A percentile compares a stretch with the other conserved stretches of the same genome.
Conservation (phyloP, 2,888 invertebrate species). For the Tortrix viridana region DNA sequence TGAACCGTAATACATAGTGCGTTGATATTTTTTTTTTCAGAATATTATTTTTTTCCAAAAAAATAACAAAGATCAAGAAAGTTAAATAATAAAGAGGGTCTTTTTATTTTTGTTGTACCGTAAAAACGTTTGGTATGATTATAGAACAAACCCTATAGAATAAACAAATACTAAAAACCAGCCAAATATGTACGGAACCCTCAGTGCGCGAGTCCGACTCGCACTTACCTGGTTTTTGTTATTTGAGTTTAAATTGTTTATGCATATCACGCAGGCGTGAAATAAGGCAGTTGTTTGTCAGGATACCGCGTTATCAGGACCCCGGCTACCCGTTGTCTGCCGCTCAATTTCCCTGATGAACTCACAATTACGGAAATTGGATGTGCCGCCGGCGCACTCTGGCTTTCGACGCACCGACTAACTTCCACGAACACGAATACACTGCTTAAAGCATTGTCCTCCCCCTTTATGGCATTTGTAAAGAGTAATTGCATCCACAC, state of each 20-base stretch:
- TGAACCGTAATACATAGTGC: no score
- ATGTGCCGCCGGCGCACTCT: constrained; percentile 51
- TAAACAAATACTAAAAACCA: no score
- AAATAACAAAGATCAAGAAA: no score
- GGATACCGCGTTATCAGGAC: constrained; percentile 33
- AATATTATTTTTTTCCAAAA: no score
- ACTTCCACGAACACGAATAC: constrained; percentile 43
- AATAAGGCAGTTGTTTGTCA: constrained; percentile 51
- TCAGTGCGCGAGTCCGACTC: no score
- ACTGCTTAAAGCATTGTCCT: constrained; percentile 12
- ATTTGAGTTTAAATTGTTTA: neutral
- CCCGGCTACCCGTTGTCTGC: constrained; percentile 59
- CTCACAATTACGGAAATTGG: constrained; percentile 80
- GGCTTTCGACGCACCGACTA: constrained; percentile 39
- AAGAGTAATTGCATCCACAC: neutral
- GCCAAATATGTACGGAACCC: no score
- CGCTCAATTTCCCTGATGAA: constrained; percentile 81
- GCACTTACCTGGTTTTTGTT: no score
- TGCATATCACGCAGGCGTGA: constrained; percentile 40
- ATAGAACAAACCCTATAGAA: no score
- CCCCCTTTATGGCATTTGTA: neutral
- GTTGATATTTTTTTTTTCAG: no score
- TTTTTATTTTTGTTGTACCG: no score
- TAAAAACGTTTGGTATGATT: no score
- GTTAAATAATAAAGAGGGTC: no score